Percentiles rank a stretch among this genome's conserved stretches.
phyloP scores from a whole-genome alignment of 2,888 invertebrate species.

The Microdon myrmicae region DNA sequence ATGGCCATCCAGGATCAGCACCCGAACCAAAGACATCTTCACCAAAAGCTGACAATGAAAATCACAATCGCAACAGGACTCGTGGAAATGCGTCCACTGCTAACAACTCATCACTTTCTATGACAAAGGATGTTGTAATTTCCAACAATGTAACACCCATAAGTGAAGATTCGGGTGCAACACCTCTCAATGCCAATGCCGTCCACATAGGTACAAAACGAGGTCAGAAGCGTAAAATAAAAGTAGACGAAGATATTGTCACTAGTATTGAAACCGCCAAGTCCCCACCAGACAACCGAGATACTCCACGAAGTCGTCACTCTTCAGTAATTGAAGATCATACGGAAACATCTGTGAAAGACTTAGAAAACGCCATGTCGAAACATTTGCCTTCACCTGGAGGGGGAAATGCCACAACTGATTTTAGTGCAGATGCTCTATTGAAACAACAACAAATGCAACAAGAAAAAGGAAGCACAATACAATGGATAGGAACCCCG shows the following conservation, averaged over 20 bases:
- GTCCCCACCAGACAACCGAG: conserved; percentile 65
- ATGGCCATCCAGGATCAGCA: conserved; percentile 67
- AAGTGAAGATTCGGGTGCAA: conserved; percentile 56
- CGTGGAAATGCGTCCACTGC: conserved; percentile 61
- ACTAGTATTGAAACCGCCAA: conserved; percentile 67
- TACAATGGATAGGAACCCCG: conserved; percentile 93
- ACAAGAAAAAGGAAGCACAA: conserved; percentile 73
- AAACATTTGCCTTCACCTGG: conserved; percentile 82
- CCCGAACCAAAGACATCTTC: conserved; percentile 65
- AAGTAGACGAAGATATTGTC: conserved; percentile 66
- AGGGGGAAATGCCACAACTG: conserved; percentile 74
- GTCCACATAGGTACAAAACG: conserved; percentile 64
- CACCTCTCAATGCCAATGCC: conserved; percentile 56
- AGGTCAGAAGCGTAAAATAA: conserved; percentile 73
- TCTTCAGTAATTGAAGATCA: conserved; percentile 65
- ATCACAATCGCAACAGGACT: conserved; percentile 57
- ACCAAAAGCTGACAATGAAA: conserved; percentile 66
- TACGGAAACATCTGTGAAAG: conserved; percentile 71
- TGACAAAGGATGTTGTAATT: conserved; percentile 61
- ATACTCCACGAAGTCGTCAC: conserved; percentile 64
- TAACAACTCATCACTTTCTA: conserved; percentile 56
- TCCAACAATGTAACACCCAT: conserved; percentile 33
- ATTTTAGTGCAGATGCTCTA: conserved; percentile 87
- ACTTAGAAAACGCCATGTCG: conserved; percentile 96
- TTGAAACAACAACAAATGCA: conserved; percentile 72